Evolutionary conservation across 2,797 vertebrate species (phyloP).

Genomic region (Pagetopsis macropterus): DNA sequence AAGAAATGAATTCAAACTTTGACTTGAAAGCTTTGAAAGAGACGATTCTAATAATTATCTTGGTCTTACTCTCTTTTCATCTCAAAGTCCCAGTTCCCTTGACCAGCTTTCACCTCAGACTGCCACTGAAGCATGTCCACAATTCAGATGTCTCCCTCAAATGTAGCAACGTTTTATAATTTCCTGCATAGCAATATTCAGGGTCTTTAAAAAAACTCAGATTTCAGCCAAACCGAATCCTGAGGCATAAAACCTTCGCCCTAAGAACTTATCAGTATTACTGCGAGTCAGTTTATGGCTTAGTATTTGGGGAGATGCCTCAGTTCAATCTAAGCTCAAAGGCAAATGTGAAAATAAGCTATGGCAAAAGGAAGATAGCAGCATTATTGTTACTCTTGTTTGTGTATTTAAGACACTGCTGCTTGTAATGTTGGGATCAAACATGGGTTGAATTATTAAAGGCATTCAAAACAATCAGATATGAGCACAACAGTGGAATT

Average conservation of each 20-base stretch:
- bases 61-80: neutral
- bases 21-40: slow-evolving; percentile 12
- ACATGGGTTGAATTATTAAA: slow-evolving; percentile 40
- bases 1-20: slow-evolving; percentile 16
- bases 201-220: slow-evolving; percentile 43
- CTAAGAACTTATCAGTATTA: slow-evolving; percentile 63
- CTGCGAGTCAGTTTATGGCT: slow-evolving; percentile 68
- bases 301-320: slow-evolving; percentile 64
- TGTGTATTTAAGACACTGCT: slow-evolving; percentile 39
- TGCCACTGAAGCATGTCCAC: slow-evolving; percentile 22
- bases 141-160: slow-evolving; percentile 12
- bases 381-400: slow-evolving; percentile 39
- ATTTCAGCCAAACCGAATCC: slow-evolving; percentile 62
- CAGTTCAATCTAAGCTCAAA: slow-evolving; percentile 70
- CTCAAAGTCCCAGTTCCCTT: neutral
- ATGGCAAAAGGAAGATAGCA: slow-evolving; percentile 58
- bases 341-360: slow-evolving; percentile 55
- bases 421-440: slow-evolving; percentile 41
- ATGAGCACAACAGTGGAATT: slow-evolving; percentile 14
- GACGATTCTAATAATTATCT: slow-evolving; percentile 11
- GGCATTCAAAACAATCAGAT: slow-evolving; percentile 45
- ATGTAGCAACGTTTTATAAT: slow-evolving; percentile 18
- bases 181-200: slow-evolving; percentile 40
- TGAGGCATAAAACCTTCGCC: slow-evolving; percentile 50
- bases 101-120: slow-evolving; percentile 15